These are phyloP conservation scores for Ceratitis capitata DNA, from an alignment of 1,140 invertebrate genomes.

Conservation along the genomic window DNA sequence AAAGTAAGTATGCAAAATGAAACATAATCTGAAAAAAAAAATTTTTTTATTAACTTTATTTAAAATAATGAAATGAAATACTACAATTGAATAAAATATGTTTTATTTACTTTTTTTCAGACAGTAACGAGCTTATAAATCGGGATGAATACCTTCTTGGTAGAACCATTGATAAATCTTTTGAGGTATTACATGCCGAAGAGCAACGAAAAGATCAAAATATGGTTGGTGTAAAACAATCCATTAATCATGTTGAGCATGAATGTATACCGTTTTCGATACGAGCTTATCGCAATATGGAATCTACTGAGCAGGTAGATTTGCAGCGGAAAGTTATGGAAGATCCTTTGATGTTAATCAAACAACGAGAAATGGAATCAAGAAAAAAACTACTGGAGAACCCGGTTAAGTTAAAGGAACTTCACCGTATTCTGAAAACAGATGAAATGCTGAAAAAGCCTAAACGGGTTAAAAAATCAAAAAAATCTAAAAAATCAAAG, in stretches of 20 bases:
- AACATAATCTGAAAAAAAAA: not conserved
- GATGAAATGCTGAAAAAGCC: constrained; percentile 69
- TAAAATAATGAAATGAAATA: too few relatives aligned
- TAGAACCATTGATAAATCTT: constrained; percentile 84
- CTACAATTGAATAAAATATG: too few relatives aligned
- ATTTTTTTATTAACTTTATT: not conserved
- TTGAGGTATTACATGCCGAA: constrained; percentile 74
- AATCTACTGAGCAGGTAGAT: constrained; percentile 76
- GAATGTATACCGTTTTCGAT: constrained; percentile 81
- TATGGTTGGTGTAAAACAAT: constrained; percentile 57
- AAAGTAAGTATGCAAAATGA: constrained; percentile 66
- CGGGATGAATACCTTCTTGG: constrained; percentile 91
- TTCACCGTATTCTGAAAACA: constrained; percentile 78
- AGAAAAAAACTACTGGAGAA: constrained; percentile 83
- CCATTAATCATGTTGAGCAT: constrained; percentile 78
- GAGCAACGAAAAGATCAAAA: constrained; percentile 69
- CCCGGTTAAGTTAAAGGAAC: constrained; percentile 87
- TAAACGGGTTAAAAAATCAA: constrained; percentile 68
- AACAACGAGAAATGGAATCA: constrained; percentile 85
- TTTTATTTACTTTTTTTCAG: too few relatives aligned
- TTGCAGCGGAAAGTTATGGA: constrained; percentile 85
- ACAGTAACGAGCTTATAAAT: constrained; percentile 68
- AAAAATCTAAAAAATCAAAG: constrained; percentile 69
- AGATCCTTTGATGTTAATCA: constrained; percentile 88
- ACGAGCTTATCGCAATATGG: constrained; percentile 63